phyloP scores from a whole-genome alignment of 2,888 invertebrate genomes.

The Dastarcus helophoroides region DNA sequence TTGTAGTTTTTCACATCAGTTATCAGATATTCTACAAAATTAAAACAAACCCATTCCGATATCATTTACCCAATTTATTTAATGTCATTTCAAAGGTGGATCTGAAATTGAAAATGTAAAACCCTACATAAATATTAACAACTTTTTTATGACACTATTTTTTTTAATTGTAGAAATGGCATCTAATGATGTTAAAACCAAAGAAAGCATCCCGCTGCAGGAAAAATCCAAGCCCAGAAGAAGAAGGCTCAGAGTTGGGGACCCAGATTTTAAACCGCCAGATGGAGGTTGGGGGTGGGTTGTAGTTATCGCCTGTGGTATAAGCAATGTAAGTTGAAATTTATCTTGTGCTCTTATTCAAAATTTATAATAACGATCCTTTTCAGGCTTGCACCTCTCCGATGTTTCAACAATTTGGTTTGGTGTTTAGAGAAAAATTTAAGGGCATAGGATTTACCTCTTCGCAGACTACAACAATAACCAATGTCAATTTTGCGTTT shows the following conservation, averaged over 20 bases:
- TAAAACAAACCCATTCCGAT: too few species aligned
- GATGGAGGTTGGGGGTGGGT: slow-evolving; percentile 74
- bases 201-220: too few species aligned
- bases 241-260: slow-evolving; percentile 23
- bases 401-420: slow-evolving; percentile 59
- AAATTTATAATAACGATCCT: slow-evolving; percentile 9
- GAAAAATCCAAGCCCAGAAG: neutral
- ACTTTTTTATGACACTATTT: too few species aligned
- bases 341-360: neutral
- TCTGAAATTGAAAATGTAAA: too few species aligned
- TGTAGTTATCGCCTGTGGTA: slow-evolving; percentile 57
- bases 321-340: slow-evolving; percentile 53
- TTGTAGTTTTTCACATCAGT: too few species aligned
- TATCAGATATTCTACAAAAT: too few species aligned
- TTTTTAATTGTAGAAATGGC: too few species aligned
- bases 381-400: slow-evolving; percentile 55
- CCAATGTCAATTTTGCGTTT: slow-evolving; percentile 60
- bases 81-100: too few species aligned
- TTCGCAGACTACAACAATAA: slow-evolving; percentile 57
- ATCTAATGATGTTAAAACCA: too few species aligned
- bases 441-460: slow-evolving; percentile 47
- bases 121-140: too few species aligned
- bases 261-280: slow-evolving; percentile 51
- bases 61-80: too few species aligned
- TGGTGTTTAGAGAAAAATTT: slow-evolving; percentile 57